phyloP scores from a whole-genome alignment of 1,140 invertebrate genomes.

The Macrobrachium nipponense region DNA sequence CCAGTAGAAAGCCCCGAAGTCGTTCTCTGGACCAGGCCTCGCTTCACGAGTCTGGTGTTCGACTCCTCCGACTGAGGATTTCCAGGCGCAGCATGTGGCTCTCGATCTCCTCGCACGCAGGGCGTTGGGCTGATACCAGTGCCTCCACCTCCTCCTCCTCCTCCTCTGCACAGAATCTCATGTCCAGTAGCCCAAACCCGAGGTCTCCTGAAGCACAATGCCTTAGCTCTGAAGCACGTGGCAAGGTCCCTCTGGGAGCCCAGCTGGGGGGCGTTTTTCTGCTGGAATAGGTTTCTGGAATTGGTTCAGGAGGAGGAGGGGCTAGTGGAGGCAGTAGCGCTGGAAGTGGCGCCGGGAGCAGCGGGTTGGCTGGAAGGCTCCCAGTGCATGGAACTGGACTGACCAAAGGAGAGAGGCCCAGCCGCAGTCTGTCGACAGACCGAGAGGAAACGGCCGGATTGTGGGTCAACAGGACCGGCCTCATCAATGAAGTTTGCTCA shows the following conservation, averaged over 20 bases:
- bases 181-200: neutral
- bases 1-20: constrained; percentile 35
- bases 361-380: no score
- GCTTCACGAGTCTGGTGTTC: constrained; percentile 40
- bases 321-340: no score
- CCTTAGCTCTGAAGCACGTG: constrained; percentile 3
- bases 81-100: neutral
- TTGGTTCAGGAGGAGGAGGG: no score
- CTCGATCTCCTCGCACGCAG: neutral
- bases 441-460: neutral
- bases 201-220: neutral
- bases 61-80: constrained; percentile 46
- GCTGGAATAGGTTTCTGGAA: neutral
- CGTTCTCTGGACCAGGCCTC: constrained; percentile 43
- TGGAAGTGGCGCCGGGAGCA: neutral
- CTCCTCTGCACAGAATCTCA: no score
- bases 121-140: neutral
- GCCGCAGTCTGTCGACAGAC: no score
- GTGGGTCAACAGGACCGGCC: constrained; percentile 31
- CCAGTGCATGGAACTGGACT: no score
- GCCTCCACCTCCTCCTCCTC: no score
- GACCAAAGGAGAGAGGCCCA: no score
- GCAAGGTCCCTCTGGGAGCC: neutral
- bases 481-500: constrained; percentile 28
- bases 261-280: neutral